Percentiles rank a stretch among this genome's conserved stretches.
These are phyloP conservation scores for Argynnis bischoffii DNA, from an alignment of 2,888 invertebrate species.

Conservation along the genomic window DNA sequence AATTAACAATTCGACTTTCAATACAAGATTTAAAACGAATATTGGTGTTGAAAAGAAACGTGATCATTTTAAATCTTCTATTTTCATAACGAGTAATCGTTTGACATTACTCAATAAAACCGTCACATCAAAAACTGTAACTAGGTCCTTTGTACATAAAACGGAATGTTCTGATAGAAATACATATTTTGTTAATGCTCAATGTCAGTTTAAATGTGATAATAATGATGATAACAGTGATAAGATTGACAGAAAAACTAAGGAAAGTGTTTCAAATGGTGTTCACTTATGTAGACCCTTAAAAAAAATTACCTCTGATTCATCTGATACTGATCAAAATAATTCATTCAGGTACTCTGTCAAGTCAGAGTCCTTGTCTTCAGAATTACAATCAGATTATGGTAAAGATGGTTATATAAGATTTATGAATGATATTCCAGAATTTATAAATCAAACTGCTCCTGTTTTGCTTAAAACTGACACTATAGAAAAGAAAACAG, in stretches of 20 bases:
- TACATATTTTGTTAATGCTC: not conserved
- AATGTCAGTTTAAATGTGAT: not conserved
- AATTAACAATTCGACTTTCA: conserved; percentile 23
- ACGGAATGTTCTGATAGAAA: conserved; percentile 41
- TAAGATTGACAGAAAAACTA: not conserved
- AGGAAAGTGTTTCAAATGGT: not conserved
- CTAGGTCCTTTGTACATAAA: conserved; percentile 53
- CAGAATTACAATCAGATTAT: not conserved
- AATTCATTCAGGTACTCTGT: not conserved
- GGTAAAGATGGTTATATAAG: conserved; percentile 53
- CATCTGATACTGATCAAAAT: not conserved
- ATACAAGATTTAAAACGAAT: conserved; percentile 31
- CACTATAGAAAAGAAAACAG: conserved; percentile 49
- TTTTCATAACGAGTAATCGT: conserved; percentile 57
- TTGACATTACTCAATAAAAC: conserved; percentile 67
- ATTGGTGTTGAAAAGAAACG: conserved; percentile 26
- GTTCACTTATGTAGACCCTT: not conserved
- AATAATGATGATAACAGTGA: not conserved
- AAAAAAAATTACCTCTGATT: not conserved
- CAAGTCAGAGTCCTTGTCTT: not conserved
- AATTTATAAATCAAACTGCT: conserved; percentile 49
- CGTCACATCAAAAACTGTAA: conserved; percentile 66
- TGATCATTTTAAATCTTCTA: conserved; percentile 36
- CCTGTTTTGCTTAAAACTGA: conserved; percentile 50
- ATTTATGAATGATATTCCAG: conserved; percentile 56